These are phyloP conservation scores for Camarhynchus parvulus DNA, from an alignment of 2,113 vertebrate genomes.

Conservation along the genomic window DNA sequence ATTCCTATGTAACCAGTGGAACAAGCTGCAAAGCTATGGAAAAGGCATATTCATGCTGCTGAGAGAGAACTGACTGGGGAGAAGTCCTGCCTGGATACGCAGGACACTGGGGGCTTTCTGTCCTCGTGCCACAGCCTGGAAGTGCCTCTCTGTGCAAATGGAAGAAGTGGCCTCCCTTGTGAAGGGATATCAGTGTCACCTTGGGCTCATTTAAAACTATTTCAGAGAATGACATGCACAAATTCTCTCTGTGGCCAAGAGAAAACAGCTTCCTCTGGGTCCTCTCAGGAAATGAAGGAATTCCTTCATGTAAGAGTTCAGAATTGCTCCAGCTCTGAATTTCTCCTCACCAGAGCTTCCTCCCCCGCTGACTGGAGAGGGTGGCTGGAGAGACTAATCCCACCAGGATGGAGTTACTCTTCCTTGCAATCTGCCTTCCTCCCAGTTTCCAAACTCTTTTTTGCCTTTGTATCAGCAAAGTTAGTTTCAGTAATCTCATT, in stretches of 20 bases:
- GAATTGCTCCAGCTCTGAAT: background rate
- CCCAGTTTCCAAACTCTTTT: background rate
- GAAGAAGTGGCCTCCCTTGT: background rate
- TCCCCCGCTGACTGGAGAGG: background rate
- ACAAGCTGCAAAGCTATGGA: background rate
- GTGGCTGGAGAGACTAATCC: background rate
- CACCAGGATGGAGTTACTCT: background rate
- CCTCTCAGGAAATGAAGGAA: background rate
- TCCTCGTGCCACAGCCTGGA: background rate
- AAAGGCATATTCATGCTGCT: background rate
- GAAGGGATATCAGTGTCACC: background rate
- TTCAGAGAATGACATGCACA: background rate
- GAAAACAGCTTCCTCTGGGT: background rate
- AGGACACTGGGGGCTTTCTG: background rate
- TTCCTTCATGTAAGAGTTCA: background rate
- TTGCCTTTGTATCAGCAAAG: background rate
- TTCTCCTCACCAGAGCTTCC: background rate
- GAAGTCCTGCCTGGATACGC: background rate
- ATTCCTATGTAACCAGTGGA: fast-evolving
- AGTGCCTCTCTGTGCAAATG: background rate
- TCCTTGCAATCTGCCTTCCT: background rate
- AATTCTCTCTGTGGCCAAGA: background rate
- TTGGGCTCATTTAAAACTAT: background rate
- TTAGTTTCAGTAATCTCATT: background rate
- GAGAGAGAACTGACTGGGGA: background rate